phyloP scores from a whole-genome alignment of 1,140 invertebrate genomes.

The Drosophila tropicalis region DNA sequence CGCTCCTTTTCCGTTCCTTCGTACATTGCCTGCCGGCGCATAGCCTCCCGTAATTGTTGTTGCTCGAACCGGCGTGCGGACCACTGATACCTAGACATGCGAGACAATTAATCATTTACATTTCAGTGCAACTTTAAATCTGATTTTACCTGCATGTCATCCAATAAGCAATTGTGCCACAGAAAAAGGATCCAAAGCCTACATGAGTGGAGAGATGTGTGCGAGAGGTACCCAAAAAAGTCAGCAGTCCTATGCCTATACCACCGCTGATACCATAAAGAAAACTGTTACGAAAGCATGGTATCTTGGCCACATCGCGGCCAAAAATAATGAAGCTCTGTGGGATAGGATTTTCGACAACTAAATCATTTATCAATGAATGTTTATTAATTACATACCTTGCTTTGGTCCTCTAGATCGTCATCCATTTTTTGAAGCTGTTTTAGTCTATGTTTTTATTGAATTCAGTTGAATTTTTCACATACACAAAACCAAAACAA shows the following conservation, averaged over 20 bases:
- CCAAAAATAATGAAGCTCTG: conserved; percentile 84
- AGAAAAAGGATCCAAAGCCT: conserved; percentile 84
- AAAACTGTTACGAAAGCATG: conserved; percentile 87
- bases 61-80: conserved; percentile 83
- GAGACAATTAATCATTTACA: neutral
- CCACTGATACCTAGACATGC: conserved; percentile 82
- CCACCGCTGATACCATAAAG: conserved; percentile 86
- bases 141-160: conserved; percentile 82
- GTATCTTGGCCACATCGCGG: conserved; percentile 85
- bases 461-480: neutral
- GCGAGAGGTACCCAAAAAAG: conserved; percentile 86
- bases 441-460: conserved; percentile 6
- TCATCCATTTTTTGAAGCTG: conserved; percentile 47
- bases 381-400: conserved; percentile 30
- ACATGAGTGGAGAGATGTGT: conserved; percentile 83
- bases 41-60: conserved; percentile 77
- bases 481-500: conserved; percentile 32
- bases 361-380: neutral
- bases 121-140: no score
- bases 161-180: conserved; percentile 85
- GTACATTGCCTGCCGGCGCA: conserved; percentile 74
- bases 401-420: conserved; percentile 57
- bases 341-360: no score
- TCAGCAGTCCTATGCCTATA: conserved; percentile 84
- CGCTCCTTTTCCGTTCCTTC: conserved; percentile 82